Evolutionary conservation across 2,888 invertebrate genomes (phyloP).

Genomic region (Argyresthia albistria): DNA sequence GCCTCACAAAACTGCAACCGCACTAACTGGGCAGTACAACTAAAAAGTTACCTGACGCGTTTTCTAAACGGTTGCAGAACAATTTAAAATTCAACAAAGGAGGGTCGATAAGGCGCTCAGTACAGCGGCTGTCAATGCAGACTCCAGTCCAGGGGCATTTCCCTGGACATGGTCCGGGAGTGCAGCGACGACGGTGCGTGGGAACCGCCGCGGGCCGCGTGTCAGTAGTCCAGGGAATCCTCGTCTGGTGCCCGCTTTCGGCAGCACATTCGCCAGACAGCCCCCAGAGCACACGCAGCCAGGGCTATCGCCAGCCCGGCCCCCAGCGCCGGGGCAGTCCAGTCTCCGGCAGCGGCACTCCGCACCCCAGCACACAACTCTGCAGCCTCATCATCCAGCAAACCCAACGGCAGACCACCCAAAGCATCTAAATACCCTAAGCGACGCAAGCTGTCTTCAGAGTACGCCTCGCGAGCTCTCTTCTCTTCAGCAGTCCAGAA

Average conservation of each 20-base stretch:
- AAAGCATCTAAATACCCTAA: conserved; percentile 68
- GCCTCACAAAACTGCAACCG: conserved; percentile 19
- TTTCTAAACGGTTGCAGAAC: not conserved
- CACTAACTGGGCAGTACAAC: not conserved
- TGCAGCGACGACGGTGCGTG: conserved; percentile 59
- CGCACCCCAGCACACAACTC: conserved; percentile 77
- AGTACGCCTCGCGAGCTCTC: conserved; percentile 66
- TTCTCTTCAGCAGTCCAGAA: conserved; percentile 64
- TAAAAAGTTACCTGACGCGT: not conserved
- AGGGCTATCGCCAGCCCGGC: conserved; percentile 72
- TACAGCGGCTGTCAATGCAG: conserved; percentile 68
- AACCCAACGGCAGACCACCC: conserved; percentile 51
- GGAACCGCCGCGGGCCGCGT: conserved; percentile 65
- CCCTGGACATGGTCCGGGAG: conserved; percentile 55
- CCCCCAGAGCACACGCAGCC: conserved; percentile 68
- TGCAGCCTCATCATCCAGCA: conserved; percentile 82
- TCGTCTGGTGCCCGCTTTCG: conserved; percentile 73
- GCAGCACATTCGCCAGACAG: conserved; percentile 75
- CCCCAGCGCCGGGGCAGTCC: conserved; percentile 76
- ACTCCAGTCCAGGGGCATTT: conserved; percentile 62
- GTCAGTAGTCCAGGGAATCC: conserved; percentile 75
- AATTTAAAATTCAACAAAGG: conserved; percentile 34
- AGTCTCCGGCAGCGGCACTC: conserved; percentile 63
- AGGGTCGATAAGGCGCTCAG: conserved; percentile 45
- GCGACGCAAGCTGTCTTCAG: conserved; percentile 73